Percentiles rank a stretch among this genome's conserved stretches.
These are phyloP conservation scores for Brenthis hecate DNA, from an alignment of 2,888 invertebrate genomes.

Conservation along the genomic window DNA sequence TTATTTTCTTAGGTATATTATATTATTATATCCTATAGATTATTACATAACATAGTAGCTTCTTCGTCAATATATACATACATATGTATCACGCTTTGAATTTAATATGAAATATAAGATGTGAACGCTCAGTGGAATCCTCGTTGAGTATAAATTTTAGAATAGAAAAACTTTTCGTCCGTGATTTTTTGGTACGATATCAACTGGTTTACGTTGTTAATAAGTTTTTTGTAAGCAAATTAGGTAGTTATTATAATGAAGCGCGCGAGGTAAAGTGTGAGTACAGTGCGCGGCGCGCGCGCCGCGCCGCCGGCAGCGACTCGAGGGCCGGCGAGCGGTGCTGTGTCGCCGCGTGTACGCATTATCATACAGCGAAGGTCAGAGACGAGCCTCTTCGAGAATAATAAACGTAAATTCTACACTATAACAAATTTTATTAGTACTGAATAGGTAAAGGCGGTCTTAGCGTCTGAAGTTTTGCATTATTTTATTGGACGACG, in stretches of 20 bases:
- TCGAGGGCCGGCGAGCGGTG: background rate
- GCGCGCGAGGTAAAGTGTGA: slow-evolving; percentile 15
- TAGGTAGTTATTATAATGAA: slow-evolving; percentile 40
- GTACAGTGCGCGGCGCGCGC: slow-evolving; percentile 32
- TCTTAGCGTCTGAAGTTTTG: background rate
- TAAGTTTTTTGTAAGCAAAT: slow-evolving; percentile 40
- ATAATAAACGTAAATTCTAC: slow-evolving; percentile 32
- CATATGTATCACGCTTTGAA: background rate
- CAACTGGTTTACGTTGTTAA: slow-evolving; percentile 32
- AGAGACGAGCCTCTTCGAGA: slow-evolving; percentile 40
- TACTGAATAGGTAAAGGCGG: slow-evolving; percentile 10
- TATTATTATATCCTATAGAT: too few species aligned
- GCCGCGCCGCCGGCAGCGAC: background rate
- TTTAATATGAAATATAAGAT: background rate
- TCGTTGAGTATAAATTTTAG: slow-evolving; percentile 16
- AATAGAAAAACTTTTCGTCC: slow-evolving; percentile 24
- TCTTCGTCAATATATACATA: too few species aligned
- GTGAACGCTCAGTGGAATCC: background rate
- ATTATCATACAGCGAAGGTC: slow-evolving; percentile 43
- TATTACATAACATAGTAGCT: too few species aligned
- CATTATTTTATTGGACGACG: background rate
- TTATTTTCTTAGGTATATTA: too few species aligned
- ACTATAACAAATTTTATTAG: slow-evolving; percentile 18
- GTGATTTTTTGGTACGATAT: slow-evolving; percentile 28
- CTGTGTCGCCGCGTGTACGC: slow-evolving; percentile 25